A percentile compares a stretch with the other conserved stretches of the same genome.
Conservation (phyloP, 2,113 vertebrate genomes). For the Perca fluviatilis region DNA sequence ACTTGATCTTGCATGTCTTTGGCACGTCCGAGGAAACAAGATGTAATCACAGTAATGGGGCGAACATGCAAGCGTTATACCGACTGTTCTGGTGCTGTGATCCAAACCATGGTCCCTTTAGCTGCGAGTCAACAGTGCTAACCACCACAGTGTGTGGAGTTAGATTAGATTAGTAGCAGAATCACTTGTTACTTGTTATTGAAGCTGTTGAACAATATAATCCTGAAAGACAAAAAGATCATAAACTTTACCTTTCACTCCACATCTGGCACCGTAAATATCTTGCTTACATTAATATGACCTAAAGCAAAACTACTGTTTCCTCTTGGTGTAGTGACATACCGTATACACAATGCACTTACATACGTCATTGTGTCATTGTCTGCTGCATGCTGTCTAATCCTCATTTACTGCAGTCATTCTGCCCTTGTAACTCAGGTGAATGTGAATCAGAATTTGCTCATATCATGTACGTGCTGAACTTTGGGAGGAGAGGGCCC, state of each 20-base stretch:
- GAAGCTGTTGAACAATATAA: neutral
- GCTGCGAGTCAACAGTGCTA: neutral
- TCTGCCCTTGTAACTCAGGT: neutral
- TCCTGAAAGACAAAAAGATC: neutral
- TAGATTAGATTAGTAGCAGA: neutral
- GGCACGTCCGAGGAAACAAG: neutral
- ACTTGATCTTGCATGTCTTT: neutral
- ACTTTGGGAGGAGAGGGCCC: neutral
- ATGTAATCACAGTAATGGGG: neutral
- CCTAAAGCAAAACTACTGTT: neutral
- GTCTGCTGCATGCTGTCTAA: neutral
- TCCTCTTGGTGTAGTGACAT: neutral
- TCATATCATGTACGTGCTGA: neutral
- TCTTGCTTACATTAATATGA: neutral
- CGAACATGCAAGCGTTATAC: neutral
- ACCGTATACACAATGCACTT: neutral
- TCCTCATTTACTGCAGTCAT: neutral
- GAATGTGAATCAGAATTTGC: constrained; percentile 8
- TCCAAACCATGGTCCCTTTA: neutral
- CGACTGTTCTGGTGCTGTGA: neutral
- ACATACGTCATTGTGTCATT: constrained; percentile 15
- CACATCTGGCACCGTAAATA: neutral
- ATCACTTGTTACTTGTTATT: neutral
- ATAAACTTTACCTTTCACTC: neutral
- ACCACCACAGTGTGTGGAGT: neutral